Percentiles rank a stretch among this genome's conserved stretches.
Conservation (phyloP, 2,113 vertebrate genomes). For the Himantopus leucocephalus region DNA sequence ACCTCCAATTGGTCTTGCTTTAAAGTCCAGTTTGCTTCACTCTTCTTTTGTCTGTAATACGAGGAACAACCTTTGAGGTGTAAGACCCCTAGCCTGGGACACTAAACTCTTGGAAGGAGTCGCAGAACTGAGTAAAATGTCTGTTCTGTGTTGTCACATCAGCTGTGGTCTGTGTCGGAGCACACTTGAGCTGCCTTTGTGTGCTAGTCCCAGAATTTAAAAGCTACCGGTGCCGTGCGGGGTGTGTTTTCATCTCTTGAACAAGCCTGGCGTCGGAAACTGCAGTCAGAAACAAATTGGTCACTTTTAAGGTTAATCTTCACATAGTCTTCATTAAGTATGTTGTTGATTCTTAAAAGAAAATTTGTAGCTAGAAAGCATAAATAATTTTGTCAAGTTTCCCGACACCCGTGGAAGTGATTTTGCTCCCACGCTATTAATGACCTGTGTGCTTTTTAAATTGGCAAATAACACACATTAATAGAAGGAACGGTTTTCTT, state of each 20-base stretch:
- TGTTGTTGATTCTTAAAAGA: not conserved
- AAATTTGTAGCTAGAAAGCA: not conserved
- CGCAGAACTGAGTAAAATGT: not conserved
- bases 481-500: not conserved
- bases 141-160: not conserved
- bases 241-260: not conserved
- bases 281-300: not conserved
- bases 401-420: not conserved
- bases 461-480: not conserved
- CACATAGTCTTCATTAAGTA: not conserved
- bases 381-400: not conserved
- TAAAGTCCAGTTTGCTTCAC: not conserved
- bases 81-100: not conserved
- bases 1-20: not conserved
- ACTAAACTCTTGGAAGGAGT: not conserved
- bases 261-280: not conserved
- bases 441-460: not conserved
- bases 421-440: not conserved
- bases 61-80: not conserved
- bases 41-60: not conserved
- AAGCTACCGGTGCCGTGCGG: not conserved
- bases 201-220: too few relatives aligned
- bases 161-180: not conserved
- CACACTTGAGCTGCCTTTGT: not conserved
- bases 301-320: not conserved